Evolutionary conservation across 2,113 vertebrate genomes (phyloP).

Genomic region (Etheostoma cragini): DNA sequence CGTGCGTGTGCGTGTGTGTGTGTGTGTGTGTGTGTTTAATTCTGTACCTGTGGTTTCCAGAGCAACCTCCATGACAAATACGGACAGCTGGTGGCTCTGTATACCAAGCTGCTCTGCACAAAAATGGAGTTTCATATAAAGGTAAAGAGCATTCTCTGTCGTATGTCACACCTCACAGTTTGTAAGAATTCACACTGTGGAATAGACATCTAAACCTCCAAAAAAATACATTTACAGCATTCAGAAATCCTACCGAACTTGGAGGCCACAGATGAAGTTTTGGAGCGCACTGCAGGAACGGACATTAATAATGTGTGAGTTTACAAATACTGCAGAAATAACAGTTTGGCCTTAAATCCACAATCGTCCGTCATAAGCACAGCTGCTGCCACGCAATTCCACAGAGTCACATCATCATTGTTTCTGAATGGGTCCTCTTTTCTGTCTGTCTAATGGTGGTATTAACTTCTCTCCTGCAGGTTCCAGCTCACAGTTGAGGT

Average conservation of each 20-base stretch:
- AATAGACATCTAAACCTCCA: not conserved
- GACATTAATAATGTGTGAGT: slow-evolving; percentile 98
- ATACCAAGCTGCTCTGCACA: slow-evolving; percentile 89
- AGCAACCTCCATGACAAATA: slow-evolving; percentile 91
- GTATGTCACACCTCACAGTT: not conserved
- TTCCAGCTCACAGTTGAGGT: slow-evolving; percentile 99
- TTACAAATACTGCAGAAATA: not conserved
- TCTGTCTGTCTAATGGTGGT: slow-evolving; percentile 55
- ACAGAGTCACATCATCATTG: slow-evolving; percentile 11
- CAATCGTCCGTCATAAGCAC: not conserved
- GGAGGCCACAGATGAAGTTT: slow-evolving; percentile 90
- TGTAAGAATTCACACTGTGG: not conserved
- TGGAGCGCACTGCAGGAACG: slow-evolving; percentile 92
- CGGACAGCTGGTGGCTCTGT: slow-evolving; percentile 90
- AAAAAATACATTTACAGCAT: slow-evolving; percentile 82
- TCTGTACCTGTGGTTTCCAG: slow-evolving; percentile 65
- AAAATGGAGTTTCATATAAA: slow-evolving; percentile 95
- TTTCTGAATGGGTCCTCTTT: slow-evolving; percentile 22
- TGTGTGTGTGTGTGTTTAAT: not conserved
- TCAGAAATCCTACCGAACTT: slow-evolving; percentile 91
- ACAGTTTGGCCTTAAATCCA: not conserved
- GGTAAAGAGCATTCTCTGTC: slow-evolving; percentile 75
- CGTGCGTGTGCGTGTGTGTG: too few relatives aligned
- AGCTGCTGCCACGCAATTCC: not conserved
- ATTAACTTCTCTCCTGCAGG: slow-evolving; percentile 80